Evolutionary conservation across 1,140 invertebrate genomes (phyloP).

Genomic region (Psilanteris sp.): DNA sequence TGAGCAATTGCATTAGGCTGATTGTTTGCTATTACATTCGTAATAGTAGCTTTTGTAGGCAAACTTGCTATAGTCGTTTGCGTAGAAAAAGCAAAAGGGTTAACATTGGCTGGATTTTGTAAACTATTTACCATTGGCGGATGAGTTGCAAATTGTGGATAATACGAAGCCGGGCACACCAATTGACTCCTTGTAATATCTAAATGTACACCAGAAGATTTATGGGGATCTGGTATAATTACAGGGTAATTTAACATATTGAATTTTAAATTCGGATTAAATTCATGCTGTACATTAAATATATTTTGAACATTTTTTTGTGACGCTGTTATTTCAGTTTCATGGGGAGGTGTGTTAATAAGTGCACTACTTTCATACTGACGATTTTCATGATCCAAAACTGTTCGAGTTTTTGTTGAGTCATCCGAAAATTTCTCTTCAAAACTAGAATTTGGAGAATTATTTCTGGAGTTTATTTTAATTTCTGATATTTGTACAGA

Average conservation of each 20-base stretch:
- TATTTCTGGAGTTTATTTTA: constrained; percentile 4
- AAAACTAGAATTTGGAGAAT: neutral
- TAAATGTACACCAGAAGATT: too few relatives aligned
- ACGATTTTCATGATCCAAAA: neutral
- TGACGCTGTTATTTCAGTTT: constrained; percentile 9
- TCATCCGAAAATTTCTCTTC: constrained; percentile 10
- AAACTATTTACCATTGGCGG: too few relatives aligned
- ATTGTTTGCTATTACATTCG: neutral
- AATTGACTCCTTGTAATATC: too few relatives aligned
- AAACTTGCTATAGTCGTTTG: too few relatives aligned
- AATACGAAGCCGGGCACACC: too few relatives aligned
- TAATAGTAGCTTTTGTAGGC: too few relatives aligned
- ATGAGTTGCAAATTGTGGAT: too few relatives aligned
- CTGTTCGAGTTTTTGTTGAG: neutral
- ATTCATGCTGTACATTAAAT: neutral
- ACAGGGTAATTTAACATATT: constrained; percentile 4
- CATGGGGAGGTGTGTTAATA: constrained; percentile 36
- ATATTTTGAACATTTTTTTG: neutral
- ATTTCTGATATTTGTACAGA: neutral
- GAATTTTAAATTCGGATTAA: constrained; percentile 3
- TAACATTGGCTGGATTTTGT: too few relatives aligned
- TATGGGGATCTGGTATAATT: neutral
- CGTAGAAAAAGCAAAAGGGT: too few relatives aligned
- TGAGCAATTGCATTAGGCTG: neutral
- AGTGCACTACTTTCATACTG: constrained; percentile 33